Base-by-base conservation (phyloP, 2,888 invertebrate genomes). In the Cylloceria caligata region DNA sequence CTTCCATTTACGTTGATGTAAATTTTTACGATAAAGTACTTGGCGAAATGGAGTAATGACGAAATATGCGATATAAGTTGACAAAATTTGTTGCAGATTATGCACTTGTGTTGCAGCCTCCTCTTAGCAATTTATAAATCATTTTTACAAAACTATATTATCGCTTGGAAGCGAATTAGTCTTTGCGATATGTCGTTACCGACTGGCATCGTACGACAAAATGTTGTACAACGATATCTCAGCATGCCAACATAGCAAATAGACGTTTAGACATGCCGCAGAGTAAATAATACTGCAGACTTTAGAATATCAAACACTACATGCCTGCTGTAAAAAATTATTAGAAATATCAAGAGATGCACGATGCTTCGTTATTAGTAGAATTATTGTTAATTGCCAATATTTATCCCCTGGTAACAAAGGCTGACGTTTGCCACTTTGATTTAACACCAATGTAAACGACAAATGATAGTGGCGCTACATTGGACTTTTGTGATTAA, bases 201-300 rank as follows among this genome's bases (percentile, higher is more conserved):
- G 39, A 64, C 11, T 21, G 62, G 19, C 19, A 39, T 68, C n/a
- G 36, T 60, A 24, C 11, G 45, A 30, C 3, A 30, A 30, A 30
- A 30, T 30, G 3, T 30, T 30, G 30, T 30, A 30, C 30, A 5
- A 30, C 47, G 55, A 34, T 60, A 55, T 64, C 21, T 65, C 67
- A 72, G 30, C 81, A 81, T 77, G 77, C 81, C 68, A 77, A 81
- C 69, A 76, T 73, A 77, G 65, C 67, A 36, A 71, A 72, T 62
- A 73, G 72, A 68, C 57, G 39, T 68, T 77, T 69, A 81, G 67
- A 64, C 80, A 80, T 80, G 80, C 80, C 80, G 45, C 34, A 75
- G 19, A 34, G 42, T 60, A n/a, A 69, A 57, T 34, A 30, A 34
- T 13, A 74, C 60, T 45, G 60, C 27, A n/a, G 69, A 57, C 27